Evolutionary conservation across 2,888 invertebrate genomes (phyloP).

Genomic region (Sphaerophoria rueppellii): DNA sequence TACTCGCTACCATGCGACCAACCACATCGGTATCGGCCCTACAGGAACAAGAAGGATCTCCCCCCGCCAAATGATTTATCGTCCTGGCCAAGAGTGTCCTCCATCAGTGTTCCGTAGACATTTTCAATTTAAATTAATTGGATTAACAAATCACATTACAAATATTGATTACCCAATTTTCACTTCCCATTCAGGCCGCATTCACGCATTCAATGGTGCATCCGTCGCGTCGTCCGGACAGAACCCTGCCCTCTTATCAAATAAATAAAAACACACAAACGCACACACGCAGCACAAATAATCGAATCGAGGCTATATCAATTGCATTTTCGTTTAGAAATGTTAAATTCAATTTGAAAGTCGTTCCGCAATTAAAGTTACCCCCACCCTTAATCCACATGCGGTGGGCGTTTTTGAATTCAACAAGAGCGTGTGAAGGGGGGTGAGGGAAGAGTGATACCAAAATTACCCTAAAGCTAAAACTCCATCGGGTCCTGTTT

Average conservation of each 20-base stretch:
- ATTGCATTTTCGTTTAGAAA: constrained; percentile 60
- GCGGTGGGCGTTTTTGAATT: neutral
- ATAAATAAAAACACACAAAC: neutral
- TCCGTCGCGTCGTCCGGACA: constrained; percentile 5
- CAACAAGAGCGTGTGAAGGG: neutral
- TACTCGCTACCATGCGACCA: neutral
- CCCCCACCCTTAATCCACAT: neutral
- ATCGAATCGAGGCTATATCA: constrained; percentile 28
- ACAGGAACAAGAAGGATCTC: too few relatives aligned
- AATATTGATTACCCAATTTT: constrained; percentile 73
- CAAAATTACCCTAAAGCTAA: constrained; percentile 56
- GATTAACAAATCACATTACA: constrained; percentile 74
- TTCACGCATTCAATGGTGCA: constrained; percentile 20
- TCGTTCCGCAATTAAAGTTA: constrained; percentile 63
- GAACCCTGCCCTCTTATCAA: neutral
- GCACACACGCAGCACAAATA: neutral
- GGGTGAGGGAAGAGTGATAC: constrained; percentile 33
- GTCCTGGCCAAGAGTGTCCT: constrained; percentile 47
- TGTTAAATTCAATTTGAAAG: constrained; percentile 67
- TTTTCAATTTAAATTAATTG: constrained; percentile 74
- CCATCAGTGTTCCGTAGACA: constrained; percentile 63
- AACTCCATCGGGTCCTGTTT: constrained; percentile 62
- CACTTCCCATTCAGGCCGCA: constrained; percentile 56
- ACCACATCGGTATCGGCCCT: neutral
- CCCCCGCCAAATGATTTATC: constrained; percentile 56